A percentile compares a stretch with the other conserved stretches of the same genome.
phyloP scores from a whole-genome alignment of 2,113 vertebrate species.

The Condylura cristata region DNA sequence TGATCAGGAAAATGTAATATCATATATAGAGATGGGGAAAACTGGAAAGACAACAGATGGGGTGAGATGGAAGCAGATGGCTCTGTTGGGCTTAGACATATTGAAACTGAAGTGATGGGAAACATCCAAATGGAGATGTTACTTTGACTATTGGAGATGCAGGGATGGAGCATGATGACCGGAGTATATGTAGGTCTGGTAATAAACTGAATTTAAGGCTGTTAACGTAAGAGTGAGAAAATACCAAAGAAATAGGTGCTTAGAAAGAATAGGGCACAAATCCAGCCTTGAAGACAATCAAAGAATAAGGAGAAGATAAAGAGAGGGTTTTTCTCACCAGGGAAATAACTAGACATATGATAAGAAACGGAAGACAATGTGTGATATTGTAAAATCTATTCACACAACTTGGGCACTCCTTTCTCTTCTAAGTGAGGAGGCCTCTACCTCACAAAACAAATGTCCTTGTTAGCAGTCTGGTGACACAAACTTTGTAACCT shows the following conservation, averaged over 20 bases:
- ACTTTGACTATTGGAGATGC: constrained; percentile 29
- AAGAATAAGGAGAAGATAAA: background rate
- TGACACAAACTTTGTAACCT: no score
- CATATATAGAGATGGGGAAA: constrained; percentile 38
- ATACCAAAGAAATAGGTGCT: background rate
- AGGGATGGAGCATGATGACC: background rate
- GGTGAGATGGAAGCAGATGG: constrained; percentile 39
- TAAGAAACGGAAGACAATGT: background rate
- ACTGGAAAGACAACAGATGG: constrained; percentile 41
- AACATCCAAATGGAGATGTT: constrained; percentile 42
- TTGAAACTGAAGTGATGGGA: constrained; percentile 59
- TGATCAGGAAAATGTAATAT: constrained; percentile 41
- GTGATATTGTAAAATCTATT: background rate
- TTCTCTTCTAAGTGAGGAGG: background rate
- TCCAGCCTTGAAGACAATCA: background rate
- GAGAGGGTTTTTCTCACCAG: background rate
- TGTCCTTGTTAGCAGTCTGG: background rate
- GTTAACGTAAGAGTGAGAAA: background rate
- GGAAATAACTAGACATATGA: background rate
- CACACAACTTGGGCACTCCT: background rate
- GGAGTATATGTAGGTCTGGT: background rate
- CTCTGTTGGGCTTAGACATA: constrained; percentile 53
- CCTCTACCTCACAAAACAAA: background rate
- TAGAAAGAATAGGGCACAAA: background rate
- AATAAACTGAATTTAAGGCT: background rate